Base-by-base conservation (phyloP, 2,113 vertebrate genomes). In the Genyomyrus donnyi region DNA sequence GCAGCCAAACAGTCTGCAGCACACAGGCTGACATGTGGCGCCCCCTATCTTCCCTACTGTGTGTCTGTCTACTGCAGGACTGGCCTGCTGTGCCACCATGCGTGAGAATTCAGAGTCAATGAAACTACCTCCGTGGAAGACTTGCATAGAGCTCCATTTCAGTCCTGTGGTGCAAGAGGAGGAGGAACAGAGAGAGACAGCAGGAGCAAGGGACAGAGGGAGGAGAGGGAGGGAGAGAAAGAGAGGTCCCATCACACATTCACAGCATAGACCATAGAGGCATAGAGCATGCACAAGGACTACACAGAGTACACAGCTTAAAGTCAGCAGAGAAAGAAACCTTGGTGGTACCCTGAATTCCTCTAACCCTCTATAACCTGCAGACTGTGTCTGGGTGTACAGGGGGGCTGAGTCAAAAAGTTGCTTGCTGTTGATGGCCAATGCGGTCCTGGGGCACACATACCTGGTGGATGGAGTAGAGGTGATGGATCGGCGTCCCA, bases 391-490 rank as follows among this genome's bases (percentile, higher is more conserved):
- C 49, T 87, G 49, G 10, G 15, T 87, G 85, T n/a, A 87, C 8
- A 87, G n/a, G 50, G n/a, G 49, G 27, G 27, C 49, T 31, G 46
- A 87, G 49, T 10, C 85, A 87, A 8, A 45, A 3, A 84, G 35
- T 19, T 24, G 80, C 21, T 13, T 13, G 48, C 15, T 46, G 31
- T 21, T 53, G 46, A 31, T 53, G 35, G 31, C 17, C 1, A 53
- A 27, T 50, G 45, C n/a, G 24, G 24, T 31, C 7, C 13, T 4
- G 62, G 48, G 48, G 77, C 24, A 49, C 21, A 48, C 3, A 90
- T 94, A 97, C 97, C 97, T 97, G 96, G 96, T 97, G 87, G 97
- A 96, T 91, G 97, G 97, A 91, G 97, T 97, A 88, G 97, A 97
- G 90, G 97, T 96, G 92, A 98, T 96, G 85, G 97, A 97, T 90